Evolutionary conservation across 2,113 vertebrate genomes (phyloP).

Genomic region (Neodon shergylaensis): DNA sequence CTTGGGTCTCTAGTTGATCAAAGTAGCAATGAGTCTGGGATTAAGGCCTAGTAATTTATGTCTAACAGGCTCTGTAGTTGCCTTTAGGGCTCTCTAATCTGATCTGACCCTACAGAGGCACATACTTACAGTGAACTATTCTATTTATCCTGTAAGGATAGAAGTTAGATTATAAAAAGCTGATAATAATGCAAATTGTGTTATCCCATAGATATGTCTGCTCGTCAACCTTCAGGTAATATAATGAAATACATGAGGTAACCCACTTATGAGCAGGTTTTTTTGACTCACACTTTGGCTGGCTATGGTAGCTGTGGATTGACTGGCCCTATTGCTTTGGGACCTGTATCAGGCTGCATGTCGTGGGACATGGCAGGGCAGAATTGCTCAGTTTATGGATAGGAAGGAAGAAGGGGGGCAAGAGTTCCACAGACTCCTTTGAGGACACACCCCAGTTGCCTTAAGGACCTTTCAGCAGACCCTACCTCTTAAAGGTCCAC

Average conservation of each 20-base stretch:
- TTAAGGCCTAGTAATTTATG: neutral
- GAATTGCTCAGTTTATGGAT: neutral
- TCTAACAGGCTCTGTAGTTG: neutral
- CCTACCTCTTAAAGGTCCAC: neutral
- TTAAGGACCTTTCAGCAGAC: neutral
- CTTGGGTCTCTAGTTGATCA: neutral
- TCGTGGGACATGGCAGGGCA: neutral
- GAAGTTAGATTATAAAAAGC: conserved; percentile 1
- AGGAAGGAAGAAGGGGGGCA: neutral
- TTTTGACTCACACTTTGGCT: neutral
- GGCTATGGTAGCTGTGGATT: no score
- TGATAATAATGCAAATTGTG: neutral
- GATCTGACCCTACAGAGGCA: neutral
- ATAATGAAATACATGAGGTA: neutral
- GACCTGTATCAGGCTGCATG: neutral
- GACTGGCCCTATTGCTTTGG: neutral
- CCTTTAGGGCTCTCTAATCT: neutral
- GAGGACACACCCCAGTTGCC: no score
- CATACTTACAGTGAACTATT: neutral
- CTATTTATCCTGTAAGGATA: neutral
- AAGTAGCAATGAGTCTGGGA: neutral
- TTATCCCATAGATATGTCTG: neutral
- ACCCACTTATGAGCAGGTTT: neutral
- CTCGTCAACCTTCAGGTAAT: neutral
- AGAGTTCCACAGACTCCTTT: neutral